phyloP scores from a whole-genome alignment of 2,888 invertebrate species.

The Drosophila birchii region DNA sequence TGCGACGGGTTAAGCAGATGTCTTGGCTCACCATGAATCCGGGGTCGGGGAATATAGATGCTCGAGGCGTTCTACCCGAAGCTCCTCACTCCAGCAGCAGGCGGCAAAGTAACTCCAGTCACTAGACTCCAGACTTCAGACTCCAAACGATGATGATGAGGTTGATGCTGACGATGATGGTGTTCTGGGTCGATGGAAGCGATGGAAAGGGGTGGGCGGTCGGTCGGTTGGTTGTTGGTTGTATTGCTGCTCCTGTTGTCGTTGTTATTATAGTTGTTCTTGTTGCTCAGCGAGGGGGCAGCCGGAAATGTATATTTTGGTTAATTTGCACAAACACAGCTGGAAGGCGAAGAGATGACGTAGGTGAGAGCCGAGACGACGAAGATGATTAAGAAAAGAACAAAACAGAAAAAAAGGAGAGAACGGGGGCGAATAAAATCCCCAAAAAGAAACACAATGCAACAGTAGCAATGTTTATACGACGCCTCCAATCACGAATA shows the following conservation, averaged over 20 bases:
- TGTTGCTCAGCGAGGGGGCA: conserved; percentile 45
- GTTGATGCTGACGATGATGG: conserved; percentile 16
- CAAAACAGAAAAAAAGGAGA: conserved; percentile 23
- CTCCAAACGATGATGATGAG: conserved; percentile 15
- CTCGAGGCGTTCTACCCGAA: conserved; percentile 58
- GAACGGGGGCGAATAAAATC: conserved; percentile 27
- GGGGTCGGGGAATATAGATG: conserved; percentile 58
- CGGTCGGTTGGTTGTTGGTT: conserved; percentile 11
- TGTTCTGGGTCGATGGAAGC: conserved; percentile 27
- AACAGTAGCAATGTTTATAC: conserved; percentile 26
- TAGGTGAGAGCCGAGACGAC: conserved; percentile 65
- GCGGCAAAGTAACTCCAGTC: conserved; percentile 50
- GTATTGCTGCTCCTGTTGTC: conserved; percentile 19
- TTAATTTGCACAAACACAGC: conserved; percentile 79
- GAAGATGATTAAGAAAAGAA: conserved; percentile 45
- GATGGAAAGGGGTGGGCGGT: conserved; percentile 15
- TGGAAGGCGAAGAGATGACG: conserved; percentile 76
- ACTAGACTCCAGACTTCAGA: conserved; percentile 55
- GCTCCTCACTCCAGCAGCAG: conserved; percentile 43
- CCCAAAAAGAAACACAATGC: conserved; percentile 28
- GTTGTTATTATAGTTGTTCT: conserved; percentile 34
- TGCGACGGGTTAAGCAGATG: conserved; percentile 66
- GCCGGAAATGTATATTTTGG: conserved; percentile 78
- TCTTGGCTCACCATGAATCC: conserved; percentile 75
- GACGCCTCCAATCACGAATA: conserved; percentile 3